Conservation (phyloP, 2,797 vertebrate genomes). For the Glyptemys insculpta region DNA sequence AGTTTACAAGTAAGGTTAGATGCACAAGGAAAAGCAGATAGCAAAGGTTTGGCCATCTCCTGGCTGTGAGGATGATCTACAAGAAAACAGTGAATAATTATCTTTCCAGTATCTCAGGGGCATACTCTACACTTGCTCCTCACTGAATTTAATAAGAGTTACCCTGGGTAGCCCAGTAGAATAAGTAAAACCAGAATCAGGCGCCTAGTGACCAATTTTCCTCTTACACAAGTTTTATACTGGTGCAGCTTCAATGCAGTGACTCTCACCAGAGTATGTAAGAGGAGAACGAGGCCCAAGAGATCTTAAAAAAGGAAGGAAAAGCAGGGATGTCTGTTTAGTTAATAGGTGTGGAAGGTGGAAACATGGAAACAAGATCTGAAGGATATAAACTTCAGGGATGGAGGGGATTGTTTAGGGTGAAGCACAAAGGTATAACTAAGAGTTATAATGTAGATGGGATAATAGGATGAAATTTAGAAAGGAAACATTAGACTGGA, state of each 20-base stretch:
- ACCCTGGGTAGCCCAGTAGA: not conserved
- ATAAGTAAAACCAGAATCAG: not conserved
- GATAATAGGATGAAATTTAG: not conserved
- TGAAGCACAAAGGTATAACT: not conserved
- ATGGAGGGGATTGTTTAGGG: not conserved
- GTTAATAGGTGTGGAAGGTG: not conserved
- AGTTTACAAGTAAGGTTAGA: not conserved
- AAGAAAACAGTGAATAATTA: not conserved
- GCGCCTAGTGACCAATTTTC: not conserved
- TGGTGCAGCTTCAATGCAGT: not conserved
- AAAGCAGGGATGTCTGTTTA: not conserved
- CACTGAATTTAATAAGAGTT: not conserved
- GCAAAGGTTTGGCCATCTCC: not conserved
- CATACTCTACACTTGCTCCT: not conserved
- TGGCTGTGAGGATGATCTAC: not conserved
- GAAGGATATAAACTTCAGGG: not conserved
- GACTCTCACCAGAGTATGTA: not conserved
- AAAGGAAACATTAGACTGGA: not conserved
- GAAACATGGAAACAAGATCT: not conserved
- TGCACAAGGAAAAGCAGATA: not conserved
- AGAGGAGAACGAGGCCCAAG: not conserved
- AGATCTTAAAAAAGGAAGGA: not conserved
- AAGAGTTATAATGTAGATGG: not conserved
- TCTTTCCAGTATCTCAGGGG: not conserved
- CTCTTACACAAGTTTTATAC: not conserved